Evolutionary conservation across 2,113 vertebrate species (phyloP).

Genomic region (Eonycteris spelaea): DNA sequence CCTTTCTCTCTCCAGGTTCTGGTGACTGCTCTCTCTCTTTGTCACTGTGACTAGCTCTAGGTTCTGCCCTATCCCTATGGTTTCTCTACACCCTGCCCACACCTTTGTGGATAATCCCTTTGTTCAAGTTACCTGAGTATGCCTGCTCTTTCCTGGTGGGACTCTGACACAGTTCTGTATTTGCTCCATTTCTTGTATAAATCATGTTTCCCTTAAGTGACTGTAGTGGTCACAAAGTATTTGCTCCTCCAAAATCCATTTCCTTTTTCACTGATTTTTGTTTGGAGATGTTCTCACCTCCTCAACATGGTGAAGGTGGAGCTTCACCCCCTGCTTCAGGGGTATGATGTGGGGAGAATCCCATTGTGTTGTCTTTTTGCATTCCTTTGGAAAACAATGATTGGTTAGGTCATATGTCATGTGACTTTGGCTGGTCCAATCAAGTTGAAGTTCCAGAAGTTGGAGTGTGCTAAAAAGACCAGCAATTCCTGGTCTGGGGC

Average conservation of each 20-base stretch:
- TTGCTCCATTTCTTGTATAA: background rate
- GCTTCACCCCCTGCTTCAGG: background rate
- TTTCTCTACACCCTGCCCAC: background rate
- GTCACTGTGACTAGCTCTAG: background rate
- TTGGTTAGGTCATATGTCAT: background rate
- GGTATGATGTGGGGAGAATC: background rate
- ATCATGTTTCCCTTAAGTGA: background rate
- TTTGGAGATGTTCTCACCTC: background rate
- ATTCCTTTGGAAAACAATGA: background rate
- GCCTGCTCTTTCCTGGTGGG: background rate
- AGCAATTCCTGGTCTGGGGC: background rate
- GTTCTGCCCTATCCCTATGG: background rate
- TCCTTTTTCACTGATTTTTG: background rate
- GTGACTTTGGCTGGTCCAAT: background rate
- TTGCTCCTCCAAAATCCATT: background rate
- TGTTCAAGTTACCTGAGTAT: background rate
- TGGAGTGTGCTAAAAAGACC: background rate
- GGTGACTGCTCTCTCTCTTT: background rate
- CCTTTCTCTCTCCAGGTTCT: background rate
- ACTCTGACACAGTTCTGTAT: background rate
- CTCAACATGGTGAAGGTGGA: too few species aligned
- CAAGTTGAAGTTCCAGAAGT: background rate
- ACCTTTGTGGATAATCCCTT: background rate
- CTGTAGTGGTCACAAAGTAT: background rate
- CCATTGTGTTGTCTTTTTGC: background rate